Conservation (phyloP, 1,140 invertebrate species). For the Drosophila kohkoa region DNA sequence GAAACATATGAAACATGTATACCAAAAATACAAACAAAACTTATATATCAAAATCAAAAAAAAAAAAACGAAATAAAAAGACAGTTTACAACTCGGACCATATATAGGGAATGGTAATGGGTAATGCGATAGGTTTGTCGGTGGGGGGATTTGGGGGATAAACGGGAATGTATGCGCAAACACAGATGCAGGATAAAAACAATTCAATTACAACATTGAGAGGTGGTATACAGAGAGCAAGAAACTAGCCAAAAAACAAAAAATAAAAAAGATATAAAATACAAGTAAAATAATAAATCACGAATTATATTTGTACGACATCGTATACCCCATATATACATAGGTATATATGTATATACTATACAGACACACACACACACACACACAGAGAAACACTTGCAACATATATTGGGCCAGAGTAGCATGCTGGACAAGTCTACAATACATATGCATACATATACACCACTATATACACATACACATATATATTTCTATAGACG, state of each 20-base stretch:
- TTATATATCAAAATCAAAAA: constrained; percentile 35
- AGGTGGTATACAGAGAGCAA: constrained; percentile 54
- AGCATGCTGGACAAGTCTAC: constrained; percentile 36
- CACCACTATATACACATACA: constrained; percentile 30
- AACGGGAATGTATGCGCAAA: constrained; percentile 14
- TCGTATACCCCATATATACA: constrained; percentile 28
- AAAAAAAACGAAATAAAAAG: constrained; percentile 7
- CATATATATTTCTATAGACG: constrained; percentile 69
- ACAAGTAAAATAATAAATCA: neutral
- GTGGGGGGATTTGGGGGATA: too few relatives aligned
- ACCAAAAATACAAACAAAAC: constrained; percentile 29
- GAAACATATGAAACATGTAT: constrained; percentile 58
- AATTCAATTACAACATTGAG: constrained; percentile 69
- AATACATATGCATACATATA: constrained; percentile 48
- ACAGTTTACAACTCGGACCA: constrained; percentile 30
- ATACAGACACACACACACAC: constrained; percentile 10
- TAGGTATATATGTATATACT: constrained; percentile 10
- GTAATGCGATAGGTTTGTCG: neutral
- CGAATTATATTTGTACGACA: constrained; percentile 38
- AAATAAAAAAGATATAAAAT: neutral
- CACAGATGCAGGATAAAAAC: constrained; percentile 30
- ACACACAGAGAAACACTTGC: constrained; percentile 25
- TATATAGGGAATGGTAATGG: constrained; percentile 25
- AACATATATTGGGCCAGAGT: constrained; percentile 32
- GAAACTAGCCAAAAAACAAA: constrained; percentile 46